Evolutionary conservation across 2,113 vertebrate genomes (phyloP), one percentile per base, ranked within the genome.

Genomic region (Hiodon alosoides): DNA sequence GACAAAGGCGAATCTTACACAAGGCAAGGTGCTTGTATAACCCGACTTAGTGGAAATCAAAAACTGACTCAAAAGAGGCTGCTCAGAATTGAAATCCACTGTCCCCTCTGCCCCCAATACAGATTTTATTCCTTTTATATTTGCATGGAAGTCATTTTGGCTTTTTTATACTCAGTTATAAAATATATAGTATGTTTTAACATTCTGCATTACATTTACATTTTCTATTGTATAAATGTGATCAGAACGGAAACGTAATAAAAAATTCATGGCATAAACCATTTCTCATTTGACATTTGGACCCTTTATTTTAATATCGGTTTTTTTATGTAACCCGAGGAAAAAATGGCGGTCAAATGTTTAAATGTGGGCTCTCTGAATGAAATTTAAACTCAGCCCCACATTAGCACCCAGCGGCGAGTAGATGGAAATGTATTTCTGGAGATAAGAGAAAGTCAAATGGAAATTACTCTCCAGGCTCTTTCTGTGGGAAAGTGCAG

Each of bases 371-470:
- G 83, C 83, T 83, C 84, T 77, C 78, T 80, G 82, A 87, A 87
- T 89, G 83, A 86, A 87, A 89, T 86, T 86, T 84, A 83, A 86
- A 86, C 82, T 80, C 80, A 64, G 81, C 84, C 85, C 87, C 82
- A 87, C 87, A 88, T 90, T 85, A 87, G 84, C 85, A 85, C 84
- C 84, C 84, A 82, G 80, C 75, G 84, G 88, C 88, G 85, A 87
- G 82, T 84, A 72, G 85, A 89, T 89, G 87, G 83, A 89, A 90
- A 86, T 84, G 84, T 82, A 80, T 89, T 85, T 58, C 77, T 54
- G 62, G 79, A 88, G 87, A 91, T 90, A 90, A 90, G 84, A 87
- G 85, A 91, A 89, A 89, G 88, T 89, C 84, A 89, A 89, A 89
- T 87, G 85, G 87, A 90, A 91, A 90, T 87, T 84, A 86, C 82